Evolutionary conservation across 2,888 invertebrate species (phyloP).

Genomic region (Hypercompe scribonia): DNA sequence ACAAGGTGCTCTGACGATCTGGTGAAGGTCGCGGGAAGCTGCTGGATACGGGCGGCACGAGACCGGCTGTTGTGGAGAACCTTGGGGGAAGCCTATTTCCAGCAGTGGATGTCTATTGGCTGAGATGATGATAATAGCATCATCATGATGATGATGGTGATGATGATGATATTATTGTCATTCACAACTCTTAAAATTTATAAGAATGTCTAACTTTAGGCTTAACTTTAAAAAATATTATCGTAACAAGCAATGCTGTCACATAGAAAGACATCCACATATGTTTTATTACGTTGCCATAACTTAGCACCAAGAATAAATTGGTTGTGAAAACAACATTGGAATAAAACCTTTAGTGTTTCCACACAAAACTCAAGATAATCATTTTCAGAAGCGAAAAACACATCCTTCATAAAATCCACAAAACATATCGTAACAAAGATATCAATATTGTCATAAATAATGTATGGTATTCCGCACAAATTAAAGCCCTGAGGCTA

Average conservation of each 20-base stretch:
- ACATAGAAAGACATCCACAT: not conserved
- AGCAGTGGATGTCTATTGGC: too few species aligned
- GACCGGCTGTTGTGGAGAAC: too few species aligned
- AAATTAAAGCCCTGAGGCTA: slow-evolving; percentile 77
- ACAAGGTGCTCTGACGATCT: too few species aligned
- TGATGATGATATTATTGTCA: too few species aligned
- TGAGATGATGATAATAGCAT: too few species aligned
- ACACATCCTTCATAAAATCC: slow-evolving; percentile 24
- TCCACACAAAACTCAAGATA: not conserved
- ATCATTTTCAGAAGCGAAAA: not conserved
- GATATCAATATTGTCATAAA: slow-evolving; percentile 54
- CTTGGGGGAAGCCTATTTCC: too few species aligned
- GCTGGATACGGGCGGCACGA: too few species aligned
- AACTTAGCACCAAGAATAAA: not conserved
- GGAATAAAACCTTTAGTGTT: not conserved
- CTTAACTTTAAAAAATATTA: not conserved
- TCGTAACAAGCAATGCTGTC: not conserved
- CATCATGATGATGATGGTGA: too few species aligned
- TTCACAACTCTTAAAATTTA: not conserved
- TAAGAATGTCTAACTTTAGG: too few species aligned
- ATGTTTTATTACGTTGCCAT: not conserved
- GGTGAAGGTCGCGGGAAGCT: too few species aligned
- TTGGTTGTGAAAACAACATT: not conserved
- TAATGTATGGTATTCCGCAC: slow-evolving; percentile 58
- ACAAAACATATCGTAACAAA: slow-evolving; percentile 44